Evolutionary conservation across 2,797 vertebrate genomes (phyloP).

Genomic region (Fundulus diaphanus): DNA sequence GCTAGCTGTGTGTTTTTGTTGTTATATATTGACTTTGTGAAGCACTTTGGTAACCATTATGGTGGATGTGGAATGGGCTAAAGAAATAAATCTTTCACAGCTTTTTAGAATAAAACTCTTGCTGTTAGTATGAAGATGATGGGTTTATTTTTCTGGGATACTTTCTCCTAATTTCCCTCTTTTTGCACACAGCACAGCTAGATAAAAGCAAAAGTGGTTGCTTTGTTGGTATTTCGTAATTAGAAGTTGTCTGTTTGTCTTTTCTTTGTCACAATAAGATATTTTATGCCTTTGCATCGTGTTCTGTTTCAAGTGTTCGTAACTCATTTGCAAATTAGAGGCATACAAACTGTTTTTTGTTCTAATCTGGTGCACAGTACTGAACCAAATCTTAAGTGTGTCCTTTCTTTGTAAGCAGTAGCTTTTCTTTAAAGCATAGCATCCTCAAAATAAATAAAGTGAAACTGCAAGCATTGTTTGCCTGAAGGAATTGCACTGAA

Average conservation of each 20-base stretch:
- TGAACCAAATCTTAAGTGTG: conserved; percentile 22
- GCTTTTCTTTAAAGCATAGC: conserved; percentile 12
- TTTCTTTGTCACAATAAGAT: conserved; percentile 39
- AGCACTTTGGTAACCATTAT: too few species aligned
- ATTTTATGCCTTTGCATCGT: conserved; percentile 15
- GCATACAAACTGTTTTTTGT: conserved; percentile 9
- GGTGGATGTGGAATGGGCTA: too few species aligned
- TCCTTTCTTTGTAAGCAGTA: conserved; percentile 14
- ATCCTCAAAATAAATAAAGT: conserved; percentile 38
- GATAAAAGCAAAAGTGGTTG: conserved; percentile 43
- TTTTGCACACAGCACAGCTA: conserved; percentile 15
- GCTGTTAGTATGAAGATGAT: conserved; percentile 1
- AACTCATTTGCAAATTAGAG: conserved; percentile 43
- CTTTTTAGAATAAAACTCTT: neutral
- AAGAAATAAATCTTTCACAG: too few species aligned
- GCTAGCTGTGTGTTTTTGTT: too few species aligned
- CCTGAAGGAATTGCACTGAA: conserved; percentile 18
- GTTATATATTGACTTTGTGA: too few species aligned
- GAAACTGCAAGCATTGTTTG: conserved; percentile 17
- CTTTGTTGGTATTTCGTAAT: conserved; percentile 30
- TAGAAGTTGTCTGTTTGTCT: conserved; percentile 20
- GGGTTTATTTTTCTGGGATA: neutral
- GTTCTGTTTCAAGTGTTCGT: conserved; percentile 9
- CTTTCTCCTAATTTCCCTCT: neutral
- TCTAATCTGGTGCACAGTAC: conserved; percentile 3